Percentiles rank a stretch among this genome's conserved stretches.
Conservation (phyloP, 2,113 vertebrate species). For the Nansenia antarctica region DNA sequence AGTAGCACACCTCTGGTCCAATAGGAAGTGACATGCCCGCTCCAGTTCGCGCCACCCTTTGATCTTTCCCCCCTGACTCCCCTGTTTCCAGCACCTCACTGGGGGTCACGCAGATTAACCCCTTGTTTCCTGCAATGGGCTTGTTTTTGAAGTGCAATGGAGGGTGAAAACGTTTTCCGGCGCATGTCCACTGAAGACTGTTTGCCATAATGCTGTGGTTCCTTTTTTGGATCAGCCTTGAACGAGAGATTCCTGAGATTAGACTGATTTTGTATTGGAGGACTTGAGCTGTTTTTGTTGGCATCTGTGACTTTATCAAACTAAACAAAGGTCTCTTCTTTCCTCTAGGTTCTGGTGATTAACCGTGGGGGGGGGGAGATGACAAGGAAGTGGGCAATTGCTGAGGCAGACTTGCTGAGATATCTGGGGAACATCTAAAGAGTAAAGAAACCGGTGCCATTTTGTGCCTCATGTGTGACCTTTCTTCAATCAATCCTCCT, state of each 20-base stretch:
- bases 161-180: conserved; percentile 40
- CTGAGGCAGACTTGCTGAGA: neutral
- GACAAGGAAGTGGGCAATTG: neutral
- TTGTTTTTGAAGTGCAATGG: conserved; percentile 41
- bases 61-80: conserved; percentile 25
- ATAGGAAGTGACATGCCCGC: conserved; percentile 45
- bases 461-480: neutral
- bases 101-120: conserved; percentile 55
- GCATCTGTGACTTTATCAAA: neutral
- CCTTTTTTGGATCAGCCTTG: neutral
- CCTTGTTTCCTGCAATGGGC: conserved; percentile 43
- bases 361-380: conserved; percentile 3
- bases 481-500: neutral
- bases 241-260: neutral
- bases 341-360: neutral
- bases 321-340: too few species aligned
- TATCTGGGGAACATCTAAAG: neutral
- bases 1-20: conserved; percentile 21
- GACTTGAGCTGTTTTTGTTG: neutral
- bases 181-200: neutral
- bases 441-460: neutral
- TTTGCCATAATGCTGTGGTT: neutral
- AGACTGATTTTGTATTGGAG: neutral
- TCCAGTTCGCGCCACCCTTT: conserved; percentile 44
- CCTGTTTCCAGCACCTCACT: conserved; percentile 34